Evolutionary conservation across 2,797 vertebrate genomes (phyloP), one percentile per base, ranked within the genome.

Genomic region (Gambelia wislizenii): DNA sequence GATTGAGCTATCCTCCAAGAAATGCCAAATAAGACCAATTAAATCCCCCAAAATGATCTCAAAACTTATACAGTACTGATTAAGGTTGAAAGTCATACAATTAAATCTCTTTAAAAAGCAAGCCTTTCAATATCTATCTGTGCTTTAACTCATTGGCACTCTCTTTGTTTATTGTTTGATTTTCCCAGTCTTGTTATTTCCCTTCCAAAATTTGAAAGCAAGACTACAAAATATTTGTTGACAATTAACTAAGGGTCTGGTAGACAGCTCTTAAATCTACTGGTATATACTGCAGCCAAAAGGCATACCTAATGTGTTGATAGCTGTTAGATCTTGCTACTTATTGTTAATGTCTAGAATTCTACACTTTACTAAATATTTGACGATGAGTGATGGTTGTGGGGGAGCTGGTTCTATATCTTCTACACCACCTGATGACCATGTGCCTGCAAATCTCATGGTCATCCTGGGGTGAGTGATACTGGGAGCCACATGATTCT

Each of bases 391-490:
- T 69, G 18, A 82, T 59, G 16, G 10, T 14, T 77, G 69, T 30
- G 33, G 27, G 18, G 67, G 27, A 18, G 4, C 69, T 82, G 39
- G n/a, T 56, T 67, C 2, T 2, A 16, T 16, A 77, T 20, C 4
- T 59, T 74, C 20, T 47, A 42, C 3, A 42, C 70, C 70, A 36
- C 74, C 77, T 85, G 36, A 85, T 25, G 47, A 59, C 44, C 59
- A 49, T 70, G 42, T 86, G 42, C 18, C 54, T 70, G 25, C 14
- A 83, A 30, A 25, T 86, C 49, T 89, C 70, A 61, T 86, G 22
- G 44, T 78, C 72, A 83, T 77, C 3, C 61, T 52, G 72, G 52
- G 33, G 13, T 88, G 77, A 83, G 39, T 88, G 69, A 77, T 78
- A 44, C 12, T 59, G 10, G 44, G 16, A 82, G 16, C 30, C 77